These are phyloP conservation scores for Canis aureus DNA, from an alignment of 2,113 vertebrate species.

Conservation along the genomic window DNA sequence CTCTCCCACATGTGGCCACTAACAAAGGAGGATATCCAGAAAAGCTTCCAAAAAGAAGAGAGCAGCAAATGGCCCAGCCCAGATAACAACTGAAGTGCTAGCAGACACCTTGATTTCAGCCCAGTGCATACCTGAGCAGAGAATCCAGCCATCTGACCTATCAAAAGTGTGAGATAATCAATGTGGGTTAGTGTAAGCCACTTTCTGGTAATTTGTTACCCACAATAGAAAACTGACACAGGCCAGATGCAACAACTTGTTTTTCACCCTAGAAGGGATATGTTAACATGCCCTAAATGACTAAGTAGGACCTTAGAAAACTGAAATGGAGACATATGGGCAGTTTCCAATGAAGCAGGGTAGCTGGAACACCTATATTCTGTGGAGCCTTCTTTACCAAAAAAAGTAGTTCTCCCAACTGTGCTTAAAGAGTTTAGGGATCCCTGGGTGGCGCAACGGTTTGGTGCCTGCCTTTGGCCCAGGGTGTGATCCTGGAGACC, in stretches of 20 bases:
- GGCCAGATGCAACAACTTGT: background rate
- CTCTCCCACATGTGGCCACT: background rate
- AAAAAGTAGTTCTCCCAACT: background rate
- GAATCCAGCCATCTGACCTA: background rate
- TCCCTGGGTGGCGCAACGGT: too few species aligned
- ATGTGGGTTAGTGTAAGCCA: background rate
- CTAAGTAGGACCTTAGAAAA: background rate
- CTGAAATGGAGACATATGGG: background rate
- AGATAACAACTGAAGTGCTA: background rate
- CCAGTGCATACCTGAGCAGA: background rate
- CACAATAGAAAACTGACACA: background rate
- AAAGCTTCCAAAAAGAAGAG: background rate
- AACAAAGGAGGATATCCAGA: background rate
- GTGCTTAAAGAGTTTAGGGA: background rate
- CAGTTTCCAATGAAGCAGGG: background rate
- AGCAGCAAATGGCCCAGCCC: background rate
- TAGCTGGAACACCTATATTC: background rate
- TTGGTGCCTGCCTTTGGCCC: too few species aligned
- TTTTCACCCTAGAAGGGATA: background rate
- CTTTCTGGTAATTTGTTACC: background rate
- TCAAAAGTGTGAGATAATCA: background rate
- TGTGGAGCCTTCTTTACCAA: background rate
- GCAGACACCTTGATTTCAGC: background rate
- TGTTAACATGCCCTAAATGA: background rate
- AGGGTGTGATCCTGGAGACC: too few species aligned